Conservation (phyloP, 2,888 invertebrate species). For the Eupithecia centaureata region DNA sequence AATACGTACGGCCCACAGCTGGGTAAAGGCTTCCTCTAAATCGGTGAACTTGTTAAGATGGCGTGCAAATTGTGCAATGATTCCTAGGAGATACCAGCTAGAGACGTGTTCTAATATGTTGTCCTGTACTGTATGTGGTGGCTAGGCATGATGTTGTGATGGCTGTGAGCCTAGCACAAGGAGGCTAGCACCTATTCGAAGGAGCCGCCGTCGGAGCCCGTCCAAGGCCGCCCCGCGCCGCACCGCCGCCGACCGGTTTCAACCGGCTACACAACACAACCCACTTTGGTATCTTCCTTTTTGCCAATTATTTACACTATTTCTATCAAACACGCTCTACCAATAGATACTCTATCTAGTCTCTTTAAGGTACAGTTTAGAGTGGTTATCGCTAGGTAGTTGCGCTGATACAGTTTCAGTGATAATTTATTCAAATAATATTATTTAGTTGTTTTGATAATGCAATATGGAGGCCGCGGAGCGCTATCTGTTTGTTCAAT, state of each 20-base stretch:
- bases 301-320: slow-evolving; percentile 67
- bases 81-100: no score
- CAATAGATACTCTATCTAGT: slow-evolving; percentile 37
- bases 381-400: slow-evolving; percentile 10
- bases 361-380: slow-evolving; percentile 38
- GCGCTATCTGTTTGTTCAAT: slow-evolving; percentile 8
- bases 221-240: neutral
- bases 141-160: no score
- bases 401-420: slow-evolving; percentile 46
- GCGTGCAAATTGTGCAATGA: no score
- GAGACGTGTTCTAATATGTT: no score
- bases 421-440: slow-evolving; percentile 70
- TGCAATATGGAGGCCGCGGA: slow-evolving; percentile 64
- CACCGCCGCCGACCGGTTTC: slow-evolving; percentile 48
- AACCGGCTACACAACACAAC: slow-evolving; percentile 66
- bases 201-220: no score
- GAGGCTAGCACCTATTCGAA: neutral
- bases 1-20: no score
- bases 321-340: slow-evolving; percentile 32
- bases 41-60: neutral
- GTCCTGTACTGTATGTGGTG: no score
- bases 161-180: no score
- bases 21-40: neutral
- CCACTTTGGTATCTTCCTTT: slow-evolving; percentile 75
- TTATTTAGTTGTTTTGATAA: slow-evolving; percentile 65